Percentiles rank a stretch among this genome's conserved stretches.
Conservation (phyloP, 2,797 vertebrate genomes). For the Pseudomugil gertrudae region DNA sequence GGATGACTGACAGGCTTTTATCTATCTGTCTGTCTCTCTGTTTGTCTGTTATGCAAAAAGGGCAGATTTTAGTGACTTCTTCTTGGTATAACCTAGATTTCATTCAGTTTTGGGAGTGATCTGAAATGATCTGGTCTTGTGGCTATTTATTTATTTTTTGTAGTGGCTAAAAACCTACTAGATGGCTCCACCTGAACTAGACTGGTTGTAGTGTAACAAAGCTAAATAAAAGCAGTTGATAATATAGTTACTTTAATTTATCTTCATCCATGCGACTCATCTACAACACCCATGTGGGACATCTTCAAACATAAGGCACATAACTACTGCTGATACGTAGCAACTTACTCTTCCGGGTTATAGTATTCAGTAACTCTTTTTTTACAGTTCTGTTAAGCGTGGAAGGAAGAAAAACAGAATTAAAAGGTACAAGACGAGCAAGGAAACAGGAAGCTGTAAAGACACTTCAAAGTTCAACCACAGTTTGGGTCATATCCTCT, state of each 20-base stretch:
- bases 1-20: too few species aligned
- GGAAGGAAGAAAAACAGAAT: slow-evolving; percentile 34
- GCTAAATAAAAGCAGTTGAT: background rate
- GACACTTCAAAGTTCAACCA: slow-evolving; percentile 48
- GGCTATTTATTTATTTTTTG: too few species aligned
- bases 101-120: too few species aligned
- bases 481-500: slow-evolving; percentile 72
- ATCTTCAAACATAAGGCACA: background rate
- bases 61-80: too few species aligned
- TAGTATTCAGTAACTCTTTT: background rate
- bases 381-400: background rate
- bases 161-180: background rate
- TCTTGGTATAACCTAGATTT: too few species aligned
- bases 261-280: too few species aligned
- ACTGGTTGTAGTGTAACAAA: background rate
- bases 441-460: slow-evolving; percentile 72
- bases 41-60: too few species aligned
- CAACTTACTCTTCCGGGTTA: background rate
- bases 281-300: too few species aligned
- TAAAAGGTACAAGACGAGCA: slow-evolving; percentile 13
- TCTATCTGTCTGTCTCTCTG: too few species aligned
- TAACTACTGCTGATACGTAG: background rate
- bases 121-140: too few species aligned
- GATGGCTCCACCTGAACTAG: background rate
- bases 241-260: too few species aligned